Percentiles rank a stretch among this genome's conserved stretches.
phyloP scores from a whole-genome alignment of 2,113 vertebrate genomes.

The Amphilophus citrinellus region DNA sequence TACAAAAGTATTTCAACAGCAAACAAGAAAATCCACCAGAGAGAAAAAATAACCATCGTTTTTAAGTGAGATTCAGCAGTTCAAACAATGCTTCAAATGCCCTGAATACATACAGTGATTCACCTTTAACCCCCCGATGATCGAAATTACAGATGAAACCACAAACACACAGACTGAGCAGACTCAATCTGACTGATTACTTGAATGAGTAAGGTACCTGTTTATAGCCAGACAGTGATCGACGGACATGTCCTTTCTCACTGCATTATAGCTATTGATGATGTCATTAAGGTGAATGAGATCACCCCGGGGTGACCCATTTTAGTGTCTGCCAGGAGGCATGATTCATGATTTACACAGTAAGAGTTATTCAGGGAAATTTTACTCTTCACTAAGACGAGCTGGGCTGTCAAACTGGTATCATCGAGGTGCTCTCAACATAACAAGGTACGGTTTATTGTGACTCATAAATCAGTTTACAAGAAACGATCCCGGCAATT shows the following conservation, averaged over 20 bases:
- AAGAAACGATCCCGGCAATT: too few relatives aligned
- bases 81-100: too few relatives aligned
- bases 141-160: not conserved
- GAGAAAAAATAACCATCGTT: not conserved
- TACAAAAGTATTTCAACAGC: too few relatives aligned
- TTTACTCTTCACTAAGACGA: not conserved
- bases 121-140: not conserved
- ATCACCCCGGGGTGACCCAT: too few relatives aligned
- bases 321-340: too few relatives aligned
- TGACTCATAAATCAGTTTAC: too few relatives aligned
- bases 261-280: not conserved
- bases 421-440: not conserved
- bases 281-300: not conserved
- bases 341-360: not conserved
- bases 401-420: not conserved
- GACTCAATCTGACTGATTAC: not conserved
- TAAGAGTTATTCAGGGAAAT: too few relatives aligned
- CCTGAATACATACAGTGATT: not conserved
- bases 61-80: too few relatives aligned
- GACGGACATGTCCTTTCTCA: not conserved
- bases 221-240: constrained; percentile 13
- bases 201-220: not conserved
- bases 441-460: too few relatives aligned
- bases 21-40: not conserved
- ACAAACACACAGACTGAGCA: not conserved